phyloP scores from a whole-genome alignment of 2,113 vertebrate species.

The Rhinolophus ferrumequinum region DNA sequence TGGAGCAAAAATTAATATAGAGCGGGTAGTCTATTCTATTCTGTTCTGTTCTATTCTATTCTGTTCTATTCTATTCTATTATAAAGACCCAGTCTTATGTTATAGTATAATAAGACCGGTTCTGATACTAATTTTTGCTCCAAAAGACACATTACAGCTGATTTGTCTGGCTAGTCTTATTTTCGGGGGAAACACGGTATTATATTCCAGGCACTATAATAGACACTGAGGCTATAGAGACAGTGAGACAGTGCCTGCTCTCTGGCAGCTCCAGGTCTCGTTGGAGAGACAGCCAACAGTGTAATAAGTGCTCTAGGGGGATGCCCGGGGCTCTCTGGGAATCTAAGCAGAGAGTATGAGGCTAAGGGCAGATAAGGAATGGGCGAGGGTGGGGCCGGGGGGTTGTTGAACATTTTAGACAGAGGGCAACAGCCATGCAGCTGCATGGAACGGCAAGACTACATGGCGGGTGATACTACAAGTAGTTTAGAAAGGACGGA shows the following conservation, averaged over 20 bases:
- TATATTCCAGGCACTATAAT: neutral
- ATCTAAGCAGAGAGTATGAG: neutral
- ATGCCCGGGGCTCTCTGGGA: no score
- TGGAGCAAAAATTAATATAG: no score
- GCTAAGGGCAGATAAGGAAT: neutral
- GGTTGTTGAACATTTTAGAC: neutral
- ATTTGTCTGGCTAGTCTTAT: no score
- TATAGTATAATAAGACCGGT: no score
- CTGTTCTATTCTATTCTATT: no score
- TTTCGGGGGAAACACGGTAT: neutral
- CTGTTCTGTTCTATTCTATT: no score
- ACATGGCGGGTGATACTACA: rapidly evolving
- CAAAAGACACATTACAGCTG: no score
- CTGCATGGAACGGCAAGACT: neutral
- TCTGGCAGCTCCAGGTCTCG: neutral
- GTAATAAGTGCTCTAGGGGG: no score
- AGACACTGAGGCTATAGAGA: neutral
- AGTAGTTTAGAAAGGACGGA: neutral
- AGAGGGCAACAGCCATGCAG: neutral
- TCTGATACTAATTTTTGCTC: no score
- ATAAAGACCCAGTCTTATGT: no score
- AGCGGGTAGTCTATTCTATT: no score
- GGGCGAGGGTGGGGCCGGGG: no score
- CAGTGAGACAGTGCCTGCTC: neutral
- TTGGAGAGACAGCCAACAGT: neutral